Conservation (phyloP, 2,888 invertebrate genomes). For the Baccha elongata region DNA sequence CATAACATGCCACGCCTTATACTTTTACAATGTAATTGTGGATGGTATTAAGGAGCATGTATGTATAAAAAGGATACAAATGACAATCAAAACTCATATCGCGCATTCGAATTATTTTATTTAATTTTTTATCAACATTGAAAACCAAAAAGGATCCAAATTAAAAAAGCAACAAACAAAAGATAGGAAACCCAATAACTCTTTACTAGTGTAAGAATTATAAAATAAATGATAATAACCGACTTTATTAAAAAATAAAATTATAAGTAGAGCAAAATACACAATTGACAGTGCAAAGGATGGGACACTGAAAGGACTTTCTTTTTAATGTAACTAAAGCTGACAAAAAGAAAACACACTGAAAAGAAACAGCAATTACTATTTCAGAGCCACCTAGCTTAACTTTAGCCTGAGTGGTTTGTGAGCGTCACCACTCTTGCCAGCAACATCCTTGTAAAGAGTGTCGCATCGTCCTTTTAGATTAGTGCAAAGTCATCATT, state of each 20-base stretch:
- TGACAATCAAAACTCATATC: neutral
- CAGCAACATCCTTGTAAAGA: constrained; percentile 29
- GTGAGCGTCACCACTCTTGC: constrained; percentile 26
- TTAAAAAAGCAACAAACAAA: constrained; percentile 34
- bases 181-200: constrained; percentile 22
- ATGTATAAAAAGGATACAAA: constrained; percentile 31
- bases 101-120: constrained; percentile 19
- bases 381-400: constrained; percentile 44
- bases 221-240: constrained; percentile 11
- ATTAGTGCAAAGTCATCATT: constrained; percentile 75
- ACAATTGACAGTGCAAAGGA: constrained; percentile 29
- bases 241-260: constrained; percentile 16
- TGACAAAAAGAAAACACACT: constrained; percentile 4
- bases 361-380: constrained; percentile 50
- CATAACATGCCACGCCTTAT: neutral
- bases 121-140: neutral
- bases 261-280: constrained; percentile 22
- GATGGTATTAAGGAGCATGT: constrained; percentile 43
- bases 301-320: constrained; percentile 40
- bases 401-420: constrained; percentile 41
- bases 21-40: constrained; percentile 56
- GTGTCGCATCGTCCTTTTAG: constrained; percentile 59
- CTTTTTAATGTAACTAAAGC: neutral
- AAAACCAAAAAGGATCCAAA: constrained; percentile 15
- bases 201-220: constrained; percentile 35